Evolutionary conservation across 2,888 invertebrate species (phyloP).

Genomic region (Atrina japonica): DNA sequence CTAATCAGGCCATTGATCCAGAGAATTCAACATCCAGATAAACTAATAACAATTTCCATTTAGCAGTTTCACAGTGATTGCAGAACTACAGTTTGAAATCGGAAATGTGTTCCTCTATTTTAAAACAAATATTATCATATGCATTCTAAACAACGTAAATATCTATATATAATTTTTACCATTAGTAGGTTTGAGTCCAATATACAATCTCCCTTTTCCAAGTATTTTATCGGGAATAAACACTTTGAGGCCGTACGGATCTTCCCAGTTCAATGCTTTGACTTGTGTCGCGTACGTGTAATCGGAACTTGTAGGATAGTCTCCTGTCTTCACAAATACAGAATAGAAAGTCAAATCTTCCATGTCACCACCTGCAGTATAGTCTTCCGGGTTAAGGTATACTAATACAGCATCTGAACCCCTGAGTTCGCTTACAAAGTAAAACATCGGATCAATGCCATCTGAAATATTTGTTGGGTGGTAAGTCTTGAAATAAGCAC

Average conservation of each 20-base stretch:
- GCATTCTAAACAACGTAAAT: too few relatives aligned
- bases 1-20: too few relatives aligned
- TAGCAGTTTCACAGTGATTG: too few relatives aligned
- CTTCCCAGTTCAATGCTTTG: conserved; percentile 14
- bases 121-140: too few relatives aligned
- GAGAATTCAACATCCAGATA: too few relatives aligned
- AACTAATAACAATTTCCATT: too few relatives aligned
- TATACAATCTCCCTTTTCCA: conserved; percentile 21
- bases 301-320: conserved; percentile 7
- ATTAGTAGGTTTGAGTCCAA: conserved; percentile 24
- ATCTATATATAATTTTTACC: conserved; percentile 23
- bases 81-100: too few relatives aligned
- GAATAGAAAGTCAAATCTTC: conserved; percentile 6
- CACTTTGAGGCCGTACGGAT: conserved; percentile 34
- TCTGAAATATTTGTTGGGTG: conserved; percentile 18
- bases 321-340: conserved; percentile 3
- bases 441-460: conserved; percentile 28
- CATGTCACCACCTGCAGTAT: conserved; percentile 30
- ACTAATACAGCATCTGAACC: conserved; percentile 48
- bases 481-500: neutral
- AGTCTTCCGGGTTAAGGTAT: conserved; percentile 47
- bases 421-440: conserved; percentile 35
- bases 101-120: too few relatives aligned
- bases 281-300: conserved; percentile 13
- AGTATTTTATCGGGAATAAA: conserved; percentile 33